These are phyloP conservation scores for Pleuronectes platessa DNA, from an alignment of 2,113 vertebrate species.

Conservation along the genomic window DNA sequence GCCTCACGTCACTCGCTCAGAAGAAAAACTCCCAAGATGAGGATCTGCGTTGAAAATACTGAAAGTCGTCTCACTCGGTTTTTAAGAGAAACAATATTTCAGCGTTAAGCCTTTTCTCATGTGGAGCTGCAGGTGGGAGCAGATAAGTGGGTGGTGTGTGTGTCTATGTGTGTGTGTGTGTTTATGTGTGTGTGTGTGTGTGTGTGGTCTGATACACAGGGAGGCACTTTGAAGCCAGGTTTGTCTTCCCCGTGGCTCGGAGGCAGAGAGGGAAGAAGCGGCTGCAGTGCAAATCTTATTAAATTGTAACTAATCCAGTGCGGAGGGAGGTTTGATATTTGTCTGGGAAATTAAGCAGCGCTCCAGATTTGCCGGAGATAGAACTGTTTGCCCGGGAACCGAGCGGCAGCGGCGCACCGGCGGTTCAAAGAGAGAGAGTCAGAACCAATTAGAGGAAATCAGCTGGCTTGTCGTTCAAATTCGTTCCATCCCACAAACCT, in stretches of 20 bases:
- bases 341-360: slow-evolving; percentile 57
- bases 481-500: slow-evolving; percentile 62
- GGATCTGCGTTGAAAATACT: slow-evolving; percentile 30
- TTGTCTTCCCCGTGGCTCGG: slow-evolving; percentile 18
- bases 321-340: slow-evolving; percentile 67
- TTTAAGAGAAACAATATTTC: slow-evolving; percentile 20
- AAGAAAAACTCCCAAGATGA: slow-evolving; percentile 33
- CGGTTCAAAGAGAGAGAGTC: slow-evolving; percentile 74
- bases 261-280: slow-evolving; percentile 10
- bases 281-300: slow-evolving; percentile 50
- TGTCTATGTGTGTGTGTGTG: background rate
- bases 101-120: background rate
- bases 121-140: slow-evolving; percentile 34
- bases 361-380: slow-evolving; percentile 68
- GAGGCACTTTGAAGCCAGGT: slow-evolving; percentile 28
- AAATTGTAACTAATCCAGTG: slow-evolving; percentile 64
- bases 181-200: slow-evolving; percentile 1
- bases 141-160: slow-evolving; percentile 37
- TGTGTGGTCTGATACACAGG: slow-evolving; percentile 32
- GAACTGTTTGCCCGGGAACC: slow-evolving; percentile 57
- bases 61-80: background rate
- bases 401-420: slow-evolving; percentile 18
- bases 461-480: slow-evolving; percentile 76
- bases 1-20: slow-evolving; percentile 5
- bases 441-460: slow-evolving; percentile 79